These are phyloP conservation scores for Galaxias olidus DNA, from an alignment of 2,797 vertebrate species.

Conservation along the genomic window DNA sequence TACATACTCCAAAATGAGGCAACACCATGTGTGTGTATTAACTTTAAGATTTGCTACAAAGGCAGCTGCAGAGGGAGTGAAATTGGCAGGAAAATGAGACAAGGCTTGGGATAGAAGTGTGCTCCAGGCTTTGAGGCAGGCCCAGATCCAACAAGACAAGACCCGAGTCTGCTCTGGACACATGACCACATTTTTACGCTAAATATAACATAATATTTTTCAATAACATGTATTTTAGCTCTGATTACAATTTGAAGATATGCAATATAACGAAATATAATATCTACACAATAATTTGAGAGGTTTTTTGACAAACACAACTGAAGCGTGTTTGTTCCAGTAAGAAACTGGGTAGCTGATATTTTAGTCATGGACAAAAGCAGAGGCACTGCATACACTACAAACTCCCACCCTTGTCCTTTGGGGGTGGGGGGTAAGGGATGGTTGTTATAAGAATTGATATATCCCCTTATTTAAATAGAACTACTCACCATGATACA, in stretches of 20 bases:
- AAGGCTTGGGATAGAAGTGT: slow-evolving; percentile 3
- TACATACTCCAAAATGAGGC: slow-evolving; percentile 47
- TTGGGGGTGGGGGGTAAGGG: slow-evolving; percentile 32
- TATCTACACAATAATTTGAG: slow-evolving; percentile 19
- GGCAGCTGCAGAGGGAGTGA: slow-evolving; percentile 30
- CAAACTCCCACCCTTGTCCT: slow-evolving; percentile 42
- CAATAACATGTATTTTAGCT: slow-evolving; percentile 11
- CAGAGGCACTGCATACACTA: slow-evolving; percentile 58
- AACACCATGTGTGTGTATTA: slow-evolving; percentile 23
- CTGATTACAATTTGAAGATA: slow-evolving; percentile 70
- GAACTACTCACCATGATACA: slow-evolving; percentile 60
- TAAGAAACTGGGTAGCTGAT: slow-evolving; percentile 36
- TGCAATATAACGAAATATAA: slow-evolving; percentile 51
- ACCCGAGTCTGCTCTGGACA: slow-evolving; percentile 5
- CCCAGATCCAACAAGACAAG: slow-evolving; percentile 20
- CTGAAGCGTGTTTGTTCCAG: slow-evolving; percentile 40
- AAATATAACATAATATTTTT: background rate
- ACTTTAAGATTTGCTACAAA: slow-evolving; percentile 20
- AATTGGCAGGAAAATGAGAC: slow-evolving; percentile 23
- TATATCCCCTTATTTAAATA: slow-evolving; percentile 55
- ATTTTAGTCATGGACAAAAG: slow-evolving; percentile 53
- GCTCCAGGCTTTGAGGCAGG: slow-evolving; percentile 45
- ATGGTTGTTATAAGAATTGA: slow-evolving; percentile 39
- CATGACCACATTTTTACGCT: slow-evolving; percentile 15
- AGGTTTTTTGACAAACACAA: slow-evolving; percentile 30